Evolutionary conservation across 2,888 invertebrate species (phyloP).

Genomic region (Muschampia plurimacula): DNA sequence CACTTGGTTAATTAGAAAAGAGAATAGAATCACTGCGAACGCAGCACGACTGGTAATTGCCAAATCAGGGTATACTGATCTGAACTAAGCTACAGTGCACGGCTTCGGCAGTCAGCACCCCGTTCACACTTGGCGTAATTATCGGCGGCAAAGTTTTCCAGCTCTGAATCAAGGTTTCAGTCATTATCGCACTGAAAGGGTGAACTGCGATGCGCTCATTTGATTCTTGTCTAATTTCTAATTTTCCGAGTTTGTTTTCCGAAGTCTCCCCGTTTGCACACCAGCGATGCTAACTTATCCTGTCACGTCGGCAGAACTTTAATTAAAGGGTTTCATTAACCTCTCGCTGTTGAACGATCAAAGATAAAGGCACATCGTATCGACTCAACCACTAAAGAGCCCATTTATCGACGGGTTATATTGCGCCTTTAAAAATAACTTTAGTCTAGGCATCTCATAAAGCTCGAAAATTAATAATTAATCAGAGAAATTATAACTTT

Average conservation of each 20-base stretch:
- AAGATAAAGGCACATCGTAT: slow-evolving; percentile 26
- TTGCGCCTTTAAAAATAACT: background rate
- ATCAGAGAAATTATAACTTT: background rate
- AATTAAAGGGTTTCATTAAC: slow-evolving; percentile 36
- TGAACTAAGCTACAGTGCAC: slow-evolving; percentile 59
- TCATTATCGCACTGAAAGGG: slow-evolving; percentile 63
- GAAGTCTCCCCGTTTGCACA: slow-evolving; percentile 28
- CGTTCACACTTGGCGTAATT: slow-evolving; percentile 74
- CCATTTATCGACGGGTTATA: slow-evolving; percentile 5
- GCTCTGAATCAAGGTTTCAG: slow-evolving; percentile 62
- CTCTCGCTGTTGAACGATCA: slow-evolving; percentile 19
- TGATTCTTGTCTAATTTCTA: slow-evolving; percentile 44
- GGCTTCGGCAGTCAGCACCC: slow-evolving; percentile 50
- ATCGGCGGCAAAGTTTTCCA: slow-evolving; percentile 72
- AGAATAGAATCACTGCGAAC: slow-evolving; percentile 42
- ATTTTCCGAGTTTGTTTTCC: slow-evolving; percentile 44
- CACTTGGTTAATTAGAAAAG: slow-evolving; percentile 50
- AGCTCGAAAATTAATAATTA: background rate
- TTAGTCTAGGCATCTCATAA: background rate
- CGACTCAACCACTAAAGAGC: background rate
- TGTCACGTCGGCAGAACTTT: slow-evolving; percentile 35
- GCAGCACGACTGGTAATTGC: slow-evolving; percentile 59
- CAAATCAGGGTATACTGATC: slow-evolving; percentile 60
- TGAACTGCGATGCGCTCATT: slow-evolving; percentile 47
- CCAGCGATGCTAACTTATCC: slow-evolving; percentile 32